Conservation (phyloP, 2,797 vertebrate genomes). For the Characodon lateralis region DNA sequence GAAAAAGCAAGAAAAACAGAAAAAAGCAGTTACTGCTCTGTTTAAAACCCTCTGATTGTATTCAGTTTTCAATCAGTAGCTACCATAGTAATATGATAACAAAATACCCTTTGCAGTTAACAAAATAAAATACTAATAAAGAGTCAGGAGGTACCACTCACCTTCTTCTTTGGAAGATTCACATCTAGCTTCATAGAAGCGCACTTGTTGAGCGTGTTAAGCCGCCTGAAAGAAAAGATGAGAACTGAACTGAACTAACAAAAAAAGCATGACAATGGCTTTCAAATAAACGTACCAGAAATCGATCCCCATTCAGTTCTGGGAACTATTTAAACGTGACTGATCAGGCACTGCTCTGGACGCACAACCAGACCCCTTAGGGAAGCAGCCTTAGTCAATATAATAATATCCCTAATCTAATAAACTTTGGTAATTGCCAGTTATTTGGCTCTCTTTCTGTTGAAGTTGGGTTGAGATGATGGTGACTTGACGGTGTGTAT, state of each 20-base stretch:
- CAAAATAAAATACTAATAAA: background rate
- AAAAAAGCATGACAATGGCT: constrained; percentile 25
- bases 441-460: constrained; percentile 41
- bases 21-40: background rate
- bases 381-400: constrained; percentile 41
- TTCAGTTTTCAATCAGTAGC: background rate
- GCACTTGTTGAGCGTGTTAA: constrained; percentile 98
- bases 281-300: constrained; percentile 26
- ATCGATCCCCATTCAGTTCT: constrained; percentile 31
- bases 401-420: constrained; percentile 55
- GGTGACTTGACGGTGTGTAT: constrained; percentile 31
- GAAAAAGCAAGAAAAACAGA: background rate
- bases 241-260: constrained; percentile 27
- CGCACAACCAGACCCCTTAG: constrained; percentile 24
- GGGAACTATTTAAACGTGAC: constrained; percentile 37
- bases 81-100: background rate
- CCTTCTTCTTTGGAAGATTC: constrained; percentile 97
- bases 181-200: constrained; percentile 99
- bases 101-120: background rate
- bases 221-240: constrained; percentile 84
- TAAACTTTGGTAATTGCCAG: constrained; percentile 64
- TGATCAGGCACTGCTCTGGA: constrained; percentile 47
- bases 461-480: constrained; percentile 40
- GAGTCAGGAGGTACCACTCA: constrained; percentile 72
- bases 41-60: background rate